These are phyloP conservation scores for Myrmophylax atrothorax DNA, from an alignment of 2,113 vertebrate species.

Conservation along the genomic window DNA sequence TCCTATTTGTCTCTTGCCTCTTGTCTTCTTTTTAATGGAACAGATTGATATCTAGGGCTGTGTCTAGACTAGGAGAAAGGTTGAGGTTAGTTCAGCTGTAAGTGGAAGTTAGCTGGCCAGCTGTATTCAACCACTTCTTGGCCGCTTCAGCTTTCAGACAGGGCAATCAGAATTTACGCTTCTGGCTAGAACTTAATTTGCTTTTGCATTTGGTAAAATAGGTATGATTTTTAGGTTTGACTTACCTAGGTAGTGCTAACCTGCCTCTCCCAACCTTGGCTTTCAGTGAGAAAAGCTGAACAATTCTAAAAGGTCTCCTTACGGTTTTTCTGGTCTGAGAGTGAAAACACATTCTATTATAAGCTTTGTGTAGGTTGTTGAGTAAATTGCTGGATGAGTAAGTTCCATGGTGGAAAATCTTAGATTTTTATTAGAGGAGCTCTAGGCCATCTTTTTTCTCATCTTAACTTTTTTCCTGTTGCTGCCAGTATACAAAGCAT, in stretches of 20 bases:
- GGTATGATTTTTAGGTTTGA: not conserved
- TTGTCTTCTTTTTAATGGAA: constrained; percentile 16
- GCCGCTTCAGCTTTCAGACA: not conserved
- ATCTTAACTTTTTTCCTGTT: not conserved
- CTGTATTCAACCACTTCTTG: not conserved
- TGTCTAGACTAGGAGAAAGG: constrained; percentile 14
- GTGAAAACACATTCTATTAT: constrained; percentile 19
- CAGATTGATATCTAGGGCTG: constrained; percentile 29
- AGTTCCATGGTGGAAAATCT: constrained; percentile 37
- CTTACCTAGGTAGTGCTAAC: not conserved
- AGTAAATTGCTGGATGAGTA: constrained; percentile 56
- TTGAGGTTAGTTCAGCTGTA: not conserved
- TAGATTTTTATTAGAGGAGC: constrained; percentile 14
- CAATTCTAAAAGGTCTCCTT: not conserved
- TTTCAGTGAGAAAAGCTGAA: not conserved
- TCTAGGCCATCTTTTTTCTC: not conserved
- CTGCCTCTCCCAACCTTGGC: not conserved
- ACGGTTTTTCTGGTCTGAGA: not conserved
- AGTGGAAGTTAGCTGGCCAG: not conserved
- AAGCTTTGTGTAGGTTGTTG: constrained; percentile 26
- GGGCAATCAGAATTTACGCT: not conserved
- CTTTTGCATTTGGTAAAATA: not conserved
- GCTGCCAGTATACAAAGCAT: not conserved
- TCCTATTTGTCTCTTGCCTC: constrained; percentile 30
- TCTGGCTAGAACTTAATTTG: not conserved